Base-by-base conservation (phyloP, 2,888 invertebrate species). In the Troides aeacus region DNA sequence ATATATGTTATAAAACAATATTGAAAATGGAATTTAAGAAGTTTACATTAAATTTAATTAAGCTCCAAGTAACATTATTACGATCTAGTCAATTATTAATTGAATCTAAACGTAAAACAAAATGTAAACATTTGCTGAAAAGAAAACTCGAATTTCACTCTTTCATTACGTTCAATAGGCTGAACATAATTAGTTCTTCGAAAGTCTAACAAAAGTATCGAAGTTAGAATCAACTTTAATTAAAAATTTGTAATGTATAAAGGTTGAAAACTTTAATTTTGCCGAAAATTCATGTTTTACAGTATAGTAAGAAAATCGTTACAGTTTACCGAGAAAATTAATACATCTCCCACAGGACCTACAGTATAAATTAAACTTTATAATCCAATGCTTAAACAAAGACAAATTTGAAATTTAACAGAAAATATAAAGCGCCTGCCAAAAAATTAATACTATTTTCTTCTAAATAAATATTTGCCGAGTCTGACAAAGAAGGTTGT, bases 371-470 rank as follows among this genome's bases (percentile, higher is more conserved):
- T 53, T 53, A 53, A 53, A 53, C n/a, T 53, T 53, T 53, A 53
- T 53, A 53, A 18, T 18, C n/a, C 61, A 12, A 39, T 10, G 21
- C n/a, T 61, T 60, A 64, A 42, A 56, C 56, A 39, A 57, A 56
- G 36, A 4, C 2, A 57, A 39, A 56, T 18, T 50, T 24, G 15
- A 18, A 63, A 63, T 18, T 5, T 6, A 23, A 18, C 30, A 21
- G 7, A 39, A 61, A 57, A 57, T 50, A 65, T 46, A 18, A 21
- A 66, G 70, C 66, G 70, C 70, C 70, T 70, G 60, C 8, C 12
- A 30, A 56, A 70, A 66, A 56, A n/a, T 60, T 12, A 60, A 56
- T 21, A n/a, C 30, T n/a, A 56, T 24, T 59, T 70, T 59, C 57
- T 12, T 50, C 8, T 18, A 46, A 60, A 53, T 12, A 60, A 60